Evolutionary conservation across 2,797 vertebrate species (phyloP), one percentile per base, ranked within the genome.

Genomic region (Mastacembelus armatus): DNA sequence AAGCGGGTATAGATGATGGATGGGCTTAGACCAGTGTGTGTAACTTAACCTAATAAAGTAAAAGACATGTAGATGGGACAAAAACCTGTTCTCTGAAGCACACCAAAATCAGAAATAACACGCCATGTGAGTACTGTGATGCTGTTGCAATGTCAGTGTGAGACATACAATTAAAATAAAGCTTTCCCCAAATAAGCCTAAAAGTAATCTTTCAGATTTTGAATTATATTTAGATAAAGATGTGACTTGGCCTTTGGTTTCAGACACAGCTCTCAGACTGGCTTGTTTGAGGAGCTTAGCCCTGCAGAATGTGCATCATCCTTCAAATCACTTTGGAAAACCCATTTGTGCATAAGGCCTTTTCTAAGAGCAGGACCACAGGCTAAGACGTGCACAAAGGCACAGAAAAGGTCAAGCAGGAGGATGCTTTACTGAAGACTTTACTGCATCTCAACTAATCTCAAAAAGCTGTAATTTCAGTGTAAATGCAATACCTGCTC

Each of bases 311-410:
- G 40, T 42, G 40, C 47, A 22, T 45, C 40, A 64, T 54, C 42
- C 60, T 24, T 59, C 66, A 55, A 58, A 54, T 47, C 40, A 52
- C 47, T 16, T 47, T 33, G 59, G 36, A 51, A 44, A 57, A 55
- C 39, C 38, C 12, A 55, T 73, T 55, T 64, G 43, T 44, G 48
- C 6, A 38, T 14, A 44, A 48, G 35, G 12, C 5, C 15, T 55
- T 62, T 58, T 43, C 4, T 32, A 8, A 26, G 35, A 60, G 57
- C 18, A 50, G 11, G 36, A 24, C 18, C 45, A 43, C 15, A 22
- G 44, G 57, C 18, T 3, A 42, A 11, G 15, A 26, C 18, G 18
- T 33, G 42, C 11, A 39, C 7, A 27, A 5, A 32, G 14, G 8
- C 30, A 33, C 1, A 36, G 16, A 15, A 2, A 24, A 12, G 27